These are phyloP conservation scores for Staurois parvus DNA, from an alignment of 2,797 vertebrate genomes.

Conservation along the genomic window DNA sequence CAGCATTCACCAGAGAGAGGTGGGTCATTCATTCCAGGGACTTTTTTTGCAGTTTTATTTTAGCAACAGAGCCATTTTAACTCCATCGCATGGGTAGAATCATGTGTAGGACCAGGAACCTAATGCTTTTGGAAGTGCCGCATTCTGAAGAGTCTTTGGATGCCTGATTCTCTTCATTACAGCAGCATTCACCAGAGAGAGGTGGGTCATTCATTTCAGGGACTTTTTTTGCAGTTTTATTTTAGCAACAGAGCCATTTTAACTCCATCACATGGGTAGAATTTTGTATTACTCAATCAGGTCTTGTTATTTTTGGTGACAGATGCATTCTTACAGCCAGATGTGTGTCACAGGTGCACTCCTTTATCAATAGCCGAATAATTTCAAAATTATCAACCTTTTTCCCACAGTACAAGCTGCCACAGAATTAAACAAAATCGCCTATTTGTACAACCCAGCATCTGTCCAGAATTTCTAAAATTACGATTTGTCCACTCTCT, in stretches of 20 bases:
- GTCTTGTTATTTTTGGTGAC: conserved; percentile 19
- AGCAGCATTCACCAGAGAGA: too few relatives aligned
- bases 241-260: neutral
- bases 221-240: neutral
- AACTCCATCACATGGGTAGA: neutral
- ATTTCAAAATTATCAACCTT: neutral
- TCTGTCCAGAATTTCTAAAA: neutral
- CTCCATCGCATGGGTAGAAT: too few relatives aligned
- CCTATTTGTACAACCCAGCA: neutral
- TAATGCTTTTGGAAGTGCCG: neutral
- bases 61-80: too few relatives aligned
- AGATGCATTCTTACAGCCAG: conserved; percentile 17
- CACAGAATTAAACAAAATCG: neutral
- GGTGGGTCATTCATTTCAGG: too few relatives aligned
- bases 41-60: too few relatives aligned
- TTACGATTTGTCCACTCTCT: conserved; percentile 3
- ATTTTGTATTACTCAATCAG: neutral
- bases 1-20: too few relatives aligned
- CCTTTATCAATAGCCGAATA: neutral
- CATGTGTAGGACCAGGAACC: neutral
- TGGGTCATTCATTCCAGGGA: too few relatives aligned
- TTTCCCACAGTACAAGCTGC: neutral
- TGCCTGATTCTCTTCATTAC: too few relatives aligned
- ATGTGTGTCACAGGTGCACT: conserved; percentile 21
- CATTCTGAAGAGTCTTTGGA: too few relatives aligned